Evolutionary conservation across 2,113 vertebrate species (phyloP).

Genomic region (Lates calcarifer): DNA sequence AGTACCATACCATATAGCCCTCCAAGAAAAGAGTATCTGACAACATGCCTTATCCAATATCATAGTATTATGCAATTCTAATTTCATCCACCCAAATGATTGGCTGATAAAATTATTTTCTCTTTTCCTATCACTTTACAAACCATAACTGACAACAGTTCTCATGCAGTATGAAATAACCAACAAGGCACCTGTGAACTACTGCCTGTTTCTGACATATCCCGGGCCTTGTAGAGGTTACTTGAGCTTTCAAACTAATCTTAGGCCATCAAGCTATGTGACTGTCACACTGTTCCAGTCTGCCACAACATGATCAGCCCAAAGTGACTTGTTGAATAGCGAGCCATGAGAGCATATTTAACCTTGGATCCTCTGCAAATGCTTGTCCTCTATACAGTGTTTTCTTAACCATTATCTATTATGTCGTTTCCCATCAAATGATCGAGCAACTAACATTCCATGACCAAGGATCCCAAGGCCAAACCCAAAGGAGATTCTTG

Average conservation of each 20-base stretch:
- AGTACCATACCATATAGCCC: background rate
- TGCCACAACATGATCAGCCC: constrained; percentile 67
- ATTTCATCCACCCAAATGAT: background rate
- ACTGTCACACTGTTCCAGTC: constrained; percentile 61
- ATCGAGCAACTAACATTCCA: background rate
- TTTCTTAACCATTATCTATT: background rate
- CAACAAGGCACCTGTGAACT: background rate
- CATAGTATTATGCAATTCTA: background rate
- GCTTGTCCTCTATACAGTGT: background rate
- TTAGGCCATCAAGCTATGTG: constrained; percentile 72
- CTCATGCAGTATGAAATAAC: constrained; percentile 18
- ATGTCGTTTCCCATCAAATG: background rate
- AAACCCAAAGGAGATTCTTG: background rate
- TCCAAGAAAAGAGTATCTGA: background rate
- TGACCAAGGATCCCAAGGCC: background rate
- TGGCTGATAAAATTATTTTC: background rate
- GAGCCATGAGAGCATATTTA: constrained; percentile 57
- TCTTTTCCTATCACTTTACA: background rate
- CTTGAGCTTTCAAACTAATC: constrained; percentile 78
- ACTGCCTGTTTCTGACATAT: constrained; percentile 55
- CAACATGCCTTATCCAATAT: background rate
- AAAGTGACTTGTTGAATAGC: constrained; percentile 69
- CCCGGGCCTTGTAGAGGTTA: constrained; percentile 58
- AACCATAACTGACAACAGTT: constrained; percentile 1
- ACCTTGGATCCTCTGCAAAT: constrained; percentile 50